Evolutionary conservation across 2,888 invertebrate genomes (phyloP).

Genomic region (Pristionchus fissidentatus): DNA sequence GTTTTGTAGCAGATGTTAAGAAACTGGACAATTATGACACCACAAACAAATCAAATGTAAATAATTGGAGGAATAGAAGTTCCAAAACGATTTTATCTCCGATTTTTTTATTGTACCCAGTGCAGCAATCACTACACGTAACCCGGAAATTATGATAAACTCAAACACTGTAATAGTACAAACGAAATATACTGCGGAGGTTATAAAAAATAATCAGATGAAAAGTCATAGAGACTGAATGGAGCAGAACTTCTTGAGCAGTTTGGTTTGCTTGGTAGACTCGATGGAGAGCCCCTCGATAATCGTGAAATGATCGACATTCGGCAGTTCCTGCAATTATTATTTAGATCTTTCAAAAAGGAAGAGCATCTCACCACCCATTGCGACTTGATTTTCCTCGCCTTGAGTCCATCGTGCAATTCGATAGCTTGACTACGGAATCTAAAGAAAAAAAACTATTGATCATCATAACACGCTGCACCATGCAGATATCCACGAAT

Average conservation of each 20-base stretch:
- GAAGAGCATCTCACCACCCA: neutral
- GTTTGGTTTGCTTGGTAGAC: slow-evolving; percentile 13
- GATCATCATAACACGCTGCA: neutral
- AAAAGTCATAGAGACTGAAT: slow-evolving; percentile 42
- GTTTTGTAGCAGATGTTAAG: too few species aligned
- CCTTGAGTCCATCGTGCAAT: neutral
- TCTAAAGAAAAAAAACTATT: neutral
- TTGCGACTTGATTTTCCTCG: slow-evolving; percentile 21
- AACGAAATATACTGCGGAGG: too few species aligned
- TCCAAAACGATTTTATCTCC: too few species aligned
- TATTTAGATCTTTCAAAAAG: neutral
- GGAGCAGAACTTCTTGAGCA: slow-evolving; percentile 8
- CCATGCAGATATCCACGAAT: neutral
- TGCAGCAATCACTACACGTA: too few species aligned
- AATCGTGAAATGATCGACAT: slow-evolving; percentile 34
- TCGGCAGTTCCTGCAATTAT: slow-evolving; percentile 3
- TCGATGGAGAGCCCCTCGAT: slow-evolving; percentile 4
- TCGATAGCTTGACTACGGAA: neutral
- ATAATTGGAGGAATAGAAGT: too few species aligned
- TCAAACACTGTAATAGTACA: too few species aligned
- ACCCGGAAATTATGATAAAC: too few species aligned
- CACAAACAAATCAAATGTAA: too few species aligned
- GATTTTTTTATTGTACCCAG: too few species aligned
- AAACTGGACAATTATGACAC: too few species aligned
- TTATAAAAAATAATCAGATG: too few species aligned